phyloP scores from a whole-genome alignment of 2,888 invertebrate genomes.

The Tipula lateralis region DNA sequence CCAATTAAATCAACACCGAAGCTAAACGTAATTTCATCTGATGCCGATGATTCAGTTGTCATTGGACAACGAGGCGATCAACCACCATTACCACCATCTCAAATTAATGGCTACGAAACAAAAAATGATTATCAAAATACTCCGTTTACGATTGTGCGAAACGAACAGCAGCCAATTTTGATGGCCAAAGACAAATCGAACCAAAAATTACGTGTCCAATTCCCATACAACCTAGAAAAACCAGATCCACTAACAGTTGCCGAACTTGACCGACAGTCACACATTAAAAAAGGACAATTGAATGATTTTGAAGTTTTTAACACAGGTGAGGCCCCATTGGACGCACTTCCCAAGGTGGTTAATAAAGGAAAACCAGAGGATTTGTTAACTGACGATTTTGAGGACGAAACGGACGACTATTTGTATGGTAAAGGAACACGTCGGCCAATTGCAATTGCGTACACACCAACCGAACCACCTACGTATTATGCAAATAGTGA shows the following conservation, averaged over 20 bases:
- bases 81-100: slow-evolving; percentile 49
- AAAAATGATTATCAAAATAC: slow-evolving; percentile 47
- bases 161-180: slow-evolving; percentile 50
- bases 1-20: slow-evolving; percentile 54
- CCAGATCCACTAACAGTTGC: slow-evolving; percentile 51
- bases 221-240: slow-evolving; percentile 61
- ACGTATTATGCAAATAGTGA: slow-evolving; percentile 36
- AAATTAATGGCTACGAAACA: slow-evolving; percentile 40
- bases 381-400: slow-evolving; percentile 35
- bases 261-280: slow-evolving; percentile 41
- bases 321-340: slow-evolving; percentile 42
- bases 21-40: slow-evolving; percentile 46
- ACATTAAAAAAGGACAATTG: slow-evolving; percentile 46
- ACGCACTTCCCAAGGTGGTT: slow-evolving; percentile 50
- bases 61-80: slow-evolving; percentile 55
- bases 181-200: slow-evolving; percentile 45
- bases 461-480: slow-evolving; percentile 56
- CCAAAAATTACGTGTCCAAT: slow-evolving; percentile 50
- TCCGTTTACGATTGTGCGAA: slow-evolving; percentile 47
- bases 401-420: slow-evolving; percentile 37
- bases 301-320: slow-evolving; percentile 35
- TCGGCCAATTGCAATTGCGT: slow-evolving; percentile 61
- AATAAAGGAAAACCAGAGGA: slow-evolving; percentile 41
- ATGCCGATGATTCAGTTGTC: slow-evolving; percentile 51
- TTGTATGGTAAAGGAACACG: slow-evolving; percentile 49